phyloP scores from a whole-genome alignment of 1,140 invertebrate species.

The Samia ricini region DNA sequence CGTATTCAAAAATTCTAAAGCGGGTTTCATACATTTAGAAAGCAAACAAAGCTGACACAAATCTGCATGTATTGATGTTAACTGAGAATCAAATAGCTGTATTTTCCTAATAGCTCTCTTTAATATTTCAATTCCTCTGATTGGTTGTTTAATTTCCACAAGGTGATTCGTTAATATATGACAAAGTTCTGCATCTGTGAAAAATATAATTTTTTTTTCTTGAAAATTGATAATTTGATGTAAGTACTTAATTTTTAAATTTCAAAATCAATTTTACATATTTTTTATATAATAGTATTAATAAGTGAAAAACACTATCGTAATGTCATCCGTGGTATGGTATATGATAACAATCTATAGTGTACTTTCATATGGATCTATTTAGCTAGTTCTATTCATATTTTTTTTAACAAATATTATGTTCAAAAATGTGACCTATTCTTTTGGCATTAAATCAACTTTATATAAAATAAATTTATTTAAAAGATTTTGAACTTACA shows the following conservation, averaged over 20 bases:
- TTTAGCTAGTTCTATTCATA: too few species aligned
- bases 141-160: slow-evolving; percentile 86
- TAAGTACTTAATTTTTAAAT: too few species aligned
- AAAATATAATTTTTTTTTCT: slow-evolving; percentile 24
- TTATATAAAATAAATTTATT: neutral
- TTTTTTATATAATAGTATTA: too few species aligned
- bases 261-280: too few species aligned
- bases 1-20: slow-evolving; percentile 91
- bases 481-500: slow-evolving; percentile 81
- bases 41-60: slow-evolving; percentile 94
- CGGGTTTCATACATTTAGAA: slow-evolving; percentile 95
- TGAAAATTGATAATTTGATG: too few species aligned
- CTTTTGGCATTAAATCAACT: too few species aligned
- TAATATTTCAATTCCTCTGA: slow-evolving; percentile 91
- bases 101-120: slow-evolving; percentile 93
- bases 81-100: slow-evolving; percentile 90
- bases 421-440: too few species aligned
- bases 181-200: slow-evolving; percentile 91
- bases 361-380: too few species aligned
- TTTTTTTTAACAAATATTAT: too few species aligned
- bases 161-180: slow-evolving; percentile 89
- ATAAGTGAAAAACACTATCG: too few species aligned
- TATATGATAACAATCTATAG: too few species aligned
- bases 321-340: too few species aligned
- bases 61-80: slow-evolving; percentile 96